phyloP scores from a whole-genome alignment of 2,888 invertebrate genomes.

The Digitonthophagus gazella region DNA sequence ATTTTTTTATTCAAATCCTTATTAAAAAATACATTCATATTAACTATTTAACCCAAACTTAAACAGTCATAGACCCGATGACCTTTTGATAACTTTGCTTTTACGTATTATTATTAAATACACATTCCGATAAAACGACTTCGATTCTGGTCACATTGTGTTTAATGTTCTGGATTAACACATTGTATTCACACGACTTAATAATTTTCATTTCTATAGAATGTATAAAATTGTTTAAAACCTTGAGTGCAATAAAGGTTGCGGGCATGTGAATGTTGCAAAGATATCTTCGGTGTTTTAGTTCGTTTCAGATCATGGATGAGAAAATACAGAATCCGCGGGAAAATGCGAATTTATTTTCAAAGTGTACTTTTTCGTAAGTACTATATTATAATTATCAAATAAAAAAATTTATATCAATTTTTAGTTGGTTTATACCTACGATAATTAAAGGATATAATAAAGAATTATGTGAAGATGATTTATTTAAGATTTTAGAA shows the following conservation, averaged over 20 bases:
- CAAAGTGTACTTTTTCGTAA: slow-evolving; percentile 28
- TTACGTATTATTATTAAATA: neutral
- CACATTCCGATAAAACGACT: neutral
- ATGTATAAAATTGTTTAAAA: no score
- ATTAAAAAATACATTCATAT: no score
- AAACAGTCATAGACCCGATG: neutral
- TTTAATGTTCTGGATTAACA: no score
- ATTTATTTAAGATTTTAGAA: slow-evolving; percentile 52
- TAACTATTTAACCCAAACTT: no score
- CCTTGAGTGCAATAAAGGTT: neutral
- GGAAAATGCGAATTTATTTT: slow-evolving; percentile 28
- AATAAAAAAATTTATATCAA: neutral
- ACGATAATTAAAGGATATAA: slow-evolving; percentile 52
- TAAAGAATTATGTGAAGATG: slow-evolving; percentile 52
- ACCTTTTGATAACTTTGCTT: neutral
- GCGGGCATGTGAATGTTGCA: neutral
- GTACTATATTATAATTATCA: neutral
- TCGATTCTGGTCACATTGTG: no score
- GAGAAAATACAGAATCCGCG: slow-evolving; percentile 23
- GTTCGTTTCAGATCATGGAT: neutral
- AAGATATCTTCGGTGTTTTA: neutral
- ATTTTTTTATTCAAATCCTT: no score
- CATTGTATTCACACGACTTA: no score
- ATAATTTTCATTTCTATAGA: no score
- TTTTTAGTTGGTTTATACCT: slow-evolving; percentile 53